Evolutionary conservation across 2,888 invertebrate genomes (phyloP), one percentile per base, ranked within the genome.

Genomic region (Andrena bicolor): DNA sequence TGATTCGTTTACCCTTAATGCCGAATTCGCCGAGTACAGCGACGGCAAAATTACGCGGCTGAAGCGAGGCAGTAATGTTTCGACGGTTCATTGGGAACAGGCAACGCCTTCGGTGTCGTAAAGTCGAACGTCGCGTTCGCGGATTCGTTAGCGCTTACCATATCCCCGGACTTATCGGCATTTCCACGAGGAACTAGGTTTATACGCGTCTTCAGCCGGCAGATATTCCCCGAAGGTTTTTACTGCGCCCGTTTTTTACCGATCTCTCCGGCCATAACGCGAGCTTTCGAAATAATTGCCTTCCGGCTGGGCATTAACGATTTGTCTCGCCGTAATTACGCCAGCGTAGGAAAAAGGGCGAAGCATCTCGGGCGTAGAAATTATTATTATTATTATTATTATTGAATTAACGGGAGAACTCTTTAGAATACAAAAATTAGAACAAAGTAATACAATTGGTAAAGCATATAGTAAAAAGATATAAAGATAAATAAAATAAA

Each of bases 181-280:
- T n/a, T 75, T 63, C 60, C 73, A 20, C 5, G 73, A 13, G 79
- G 80, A 88, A 85, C 74, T 88, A 82, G 83, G 77, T 87, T 86
- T 85, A 84, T 69, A 77, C 6, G 49, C 72, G 35, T 48, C 13
- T 16, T 16, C 41, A n/a, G 4, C 16, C 60, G 41, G 26, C 53
- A 53, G 58, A 66, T 49, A 64, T 80, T 80, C 53, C 56, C 10
- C 23, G 41, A 20, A 23, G 56, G 10, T 73, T 73, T 79, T 80
- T 71, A 83, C 53, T 49, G 30, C 35, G 5, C 3, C 48, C 35
- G 26, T 20, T 65, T 63, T 41, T 69, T 10, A 8, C 23, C n/a
- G 23, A 10, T 49, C 30, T 16, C 20, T 1, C 0, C 10, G 30
- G 26, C 23, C n/a, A 20, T 13, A 10, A 60, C 13, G 53, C 10